Evolutionary conservation across 2,797 vertebrate genomes (phyloP).

Genomic region (Tokudaia tokunoshimensis): DNA sequence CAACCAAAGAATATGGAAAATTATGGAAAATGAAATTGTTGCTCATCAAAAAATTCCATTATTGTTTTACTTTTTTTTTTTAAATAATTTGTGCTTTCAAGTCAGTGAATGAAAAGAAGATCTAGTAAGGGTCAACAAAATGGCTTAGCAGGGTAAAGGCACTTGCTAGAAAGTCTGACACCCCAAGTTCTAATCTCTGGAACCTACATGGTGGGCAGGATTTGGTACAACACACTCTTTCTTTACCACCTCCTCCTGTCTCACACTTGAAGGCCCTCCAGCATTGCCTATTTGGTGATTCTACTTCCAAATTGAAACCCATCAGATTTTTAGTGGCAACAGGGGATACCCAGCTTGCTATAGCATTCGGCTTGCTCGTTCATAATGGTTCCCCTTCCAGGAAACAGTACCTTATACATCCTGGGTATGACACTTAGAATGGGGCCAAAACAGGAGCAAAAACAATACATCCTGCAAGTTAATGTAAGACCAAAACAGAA

Average conservation of each 20-base stretch:
- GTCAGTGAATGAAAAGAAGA: not conserved
- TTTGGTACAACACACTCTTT: not conserved
- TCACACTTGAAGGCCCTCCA: not conserved
- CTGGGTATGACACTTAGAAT: not conserved
- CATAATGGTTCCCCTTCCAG: not conserved
- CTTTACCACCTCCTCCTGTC: not conserved
- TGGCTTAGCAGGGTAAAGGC: not conserved
- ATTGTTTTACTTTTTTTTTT: not conserved
- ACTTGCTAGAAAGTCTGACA: not conserved
- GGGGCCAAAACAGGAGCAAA: not conserved
- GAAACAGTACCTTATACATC: conserved; percentile 22
- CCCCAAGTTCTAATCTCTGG: no score
- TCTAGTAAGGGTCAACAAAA: not conserved
- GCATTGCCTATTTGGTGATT: no score
- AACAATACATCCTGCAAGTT: not conserved
- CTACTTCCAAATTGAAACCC: not conserved
- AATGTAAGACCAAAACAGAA: not conserved
- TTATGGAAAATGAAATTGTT: conserved; percentile 7
- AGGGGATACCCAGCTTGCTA: not conserved
- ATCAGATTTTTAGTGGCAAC: not conserved
- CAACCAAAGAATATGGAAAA: not conserved
- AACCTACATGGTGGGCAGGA: not conserved
- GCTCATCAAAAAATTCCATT: not conserved
- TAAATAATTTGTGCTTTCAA: not conserved
- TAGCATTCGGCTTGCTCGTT: not conserved